Evolutionary conservation across 1,140 invertebrate genomes (phyloP).

Genomic region (Ctenoplectra terminalis): DNA sequence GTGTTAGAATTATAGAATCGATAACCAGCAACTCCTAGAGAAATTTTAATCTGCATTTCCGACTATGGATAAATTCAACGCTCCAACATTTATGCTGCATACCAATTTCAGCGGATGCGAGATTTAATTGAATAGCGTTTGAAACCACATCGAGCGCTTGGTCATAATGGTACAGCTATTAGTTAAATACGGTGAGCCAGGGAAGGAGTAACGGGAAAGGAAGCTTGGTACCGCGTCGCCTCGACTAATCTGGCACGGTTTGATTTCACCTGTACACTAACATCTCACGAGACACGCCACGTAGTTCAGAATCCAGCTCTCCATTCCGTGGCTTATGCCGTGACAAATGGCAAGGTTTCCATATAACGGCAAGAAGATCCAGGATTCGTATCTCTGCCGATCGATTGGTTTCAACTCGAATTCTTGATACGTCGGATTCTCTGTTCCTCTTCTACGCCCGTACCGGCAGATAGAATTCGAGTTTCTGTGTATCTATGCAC

Average conservation of each 20-base stretch:
- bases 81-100: background rate
- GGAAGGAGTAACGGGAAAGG: conserved; percentile 37
- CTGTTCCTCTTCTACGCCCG: background rate
- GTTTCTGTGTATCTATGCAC: background rate
- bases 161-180: conserved; percentile 36
- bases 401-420: conserved; percentile 68
- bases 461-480: conserved; percentile 43
- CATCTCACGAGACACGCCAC: conserved; percentile 31
- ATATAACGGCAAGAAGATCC: conserved; percentile 66
- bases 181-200: conserved; percentile 21
- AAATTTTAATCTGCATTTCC: too few species aligned
- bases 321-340: conserved; percentile 63
- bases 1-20: too few species aligned
- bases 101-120: conserved; percentile 11
- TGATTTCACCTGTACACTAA: conserved; percentile 48
- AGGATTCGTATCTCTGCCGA: conserved; percentile 60
- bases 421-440: conserved; percentile 30
- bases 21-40: too few species aligned
- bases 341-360: conserved; percentile 74
- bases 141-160: background rate
- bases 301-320: conserved; percentile 44
- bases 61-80: background rate
- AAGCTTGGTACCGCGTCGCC: background rate
- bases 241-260: conserved; percentile 50
- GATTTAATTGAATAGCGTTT: conserved; percentile 23